Evolutionary conservation across 2,113 vertebrate genomes (phyloP).

Genomic region (Dissostichus mawsoni): DNA sequence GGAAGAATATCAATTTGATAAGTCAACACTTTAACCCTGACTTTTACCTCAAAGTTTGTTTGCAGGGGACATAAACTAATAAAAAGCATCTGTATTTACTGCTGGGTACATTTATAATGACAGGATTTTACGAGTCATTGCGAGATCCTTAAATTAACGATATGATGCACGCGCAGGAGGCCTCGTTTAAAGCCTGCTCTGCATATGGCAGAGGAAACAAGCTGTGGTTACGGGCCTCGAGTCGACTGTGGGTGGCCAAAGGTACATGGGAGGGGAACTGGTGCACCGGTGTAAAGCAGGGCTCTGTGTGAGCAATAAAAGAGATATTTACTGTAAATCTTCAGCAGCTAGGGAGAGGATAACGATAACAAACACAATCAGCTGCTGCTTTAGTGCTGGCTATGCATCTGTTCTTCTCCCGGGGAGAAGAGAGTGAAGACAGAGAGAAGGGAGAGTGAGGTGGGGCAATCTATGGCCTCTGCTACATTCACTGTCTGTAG

Average conservation of each 20-base stretch:
- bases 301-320: conserved; percentile 74
- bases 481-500: conserved; percentile 4
- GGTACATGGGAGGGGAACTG: conserved; percentile 29
- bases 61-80: conserved; percentile 7
- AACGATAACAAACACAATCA: conserved; percentile 83
- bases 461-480: conserved; percentile 17
- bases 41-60: conserved; percentile 38
- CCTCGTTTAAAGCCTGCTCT: conserved; percentile 53
- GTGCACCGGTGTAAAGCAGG: conserved; percentile 58
- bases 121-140: conserved; percentile 34
- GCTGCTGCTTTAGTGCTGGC: conserved; percentile 75
- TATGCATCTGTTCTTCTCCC: conserved; percentile 78
- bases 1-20: conserved; percentile 8
- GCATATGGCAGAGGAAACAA: conserved; percentile 59
- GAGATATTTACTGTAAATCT: conserved; percentile 83
- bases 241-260: conserved; percentile 55
- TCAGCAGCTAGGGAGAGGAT: conserved; percentile 73
- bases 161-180: conserved; percentile 37
- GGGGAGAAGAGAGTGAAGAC: conserved; percentile 20
- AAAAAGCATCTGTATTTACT: conserved; percentile 44
- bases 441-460: conserved; percentile 11
- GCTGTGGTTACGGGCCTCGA: conserved; percentile 58
- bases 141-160: conserved; percentile 51
- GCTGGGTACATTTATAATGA: conserved; percentile 31
- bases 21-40: conserved; percentile 9